phyloP scores from a whole-genome alignment of 2,888 invertebrate species.

The Caenorhabditis uteleia region DNA sequence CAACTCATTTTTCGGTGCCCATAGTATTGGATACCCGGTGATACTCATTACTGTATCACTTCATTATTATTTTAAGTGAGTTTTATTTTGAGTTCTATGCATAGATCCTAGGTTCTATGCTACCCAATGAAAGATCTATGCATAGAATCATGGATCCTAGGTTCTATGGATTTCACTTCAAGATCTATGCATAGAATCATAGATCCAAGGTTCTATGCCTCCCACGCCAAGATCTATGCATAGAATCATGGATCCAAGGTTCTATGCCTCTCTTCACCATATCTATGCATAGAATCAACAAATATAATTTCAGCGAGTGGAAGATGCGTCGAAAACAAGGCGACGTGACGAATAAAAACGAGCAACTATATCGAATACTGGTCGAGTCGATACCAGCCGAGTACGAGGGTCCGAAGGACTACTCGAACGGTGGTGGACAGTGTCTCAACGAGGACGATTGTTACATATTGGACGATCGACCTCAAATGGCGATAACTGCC shows the following conservation, averaged over 20 bases:
- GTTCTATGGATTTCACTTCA: no score
- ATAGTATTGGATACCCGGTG: conserved; percentile 88
- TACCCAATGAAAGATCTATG: no score
- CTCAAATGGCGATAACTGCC: neutral
- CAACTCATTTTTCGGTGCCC: conserved; percentile 69
- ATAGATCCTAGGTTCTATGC: no score
- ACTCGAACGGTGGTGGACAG: conserved; percentile 24
- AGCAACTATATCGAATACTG: conserved; percentile 53
- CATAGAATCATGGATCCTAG: no score
- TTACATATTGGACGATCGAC: neutral
- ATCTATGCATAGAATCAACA: neutral
- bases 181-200: no score
- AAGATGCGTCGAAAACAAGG: conserved; percentile 76
- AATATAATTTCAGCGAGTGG: conserved; percentile 55
- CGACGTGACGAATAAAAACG: conserved; percentile 82
- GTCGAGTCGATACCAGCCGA: conserved; percentile 62
- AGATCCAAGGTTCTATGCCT: no score
- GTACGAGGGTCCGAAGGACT: conserved; percentile 60
- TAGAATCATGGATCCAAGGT: no score
- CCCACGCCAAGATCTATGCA: no score
- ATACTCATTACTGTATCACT: conserved; percentile 78
- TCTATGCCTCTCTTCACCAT: neutral
- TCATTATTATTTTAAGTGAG: conserved; percentile 52
- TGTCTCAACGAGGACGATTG: neutral
- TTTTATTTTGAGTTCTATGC: no score